These are phyloP conservation scores for Antennarius striatus DNA, from an alignment of 2,113 vertebrate genomes.

Conservation along the genomic window DNA sequence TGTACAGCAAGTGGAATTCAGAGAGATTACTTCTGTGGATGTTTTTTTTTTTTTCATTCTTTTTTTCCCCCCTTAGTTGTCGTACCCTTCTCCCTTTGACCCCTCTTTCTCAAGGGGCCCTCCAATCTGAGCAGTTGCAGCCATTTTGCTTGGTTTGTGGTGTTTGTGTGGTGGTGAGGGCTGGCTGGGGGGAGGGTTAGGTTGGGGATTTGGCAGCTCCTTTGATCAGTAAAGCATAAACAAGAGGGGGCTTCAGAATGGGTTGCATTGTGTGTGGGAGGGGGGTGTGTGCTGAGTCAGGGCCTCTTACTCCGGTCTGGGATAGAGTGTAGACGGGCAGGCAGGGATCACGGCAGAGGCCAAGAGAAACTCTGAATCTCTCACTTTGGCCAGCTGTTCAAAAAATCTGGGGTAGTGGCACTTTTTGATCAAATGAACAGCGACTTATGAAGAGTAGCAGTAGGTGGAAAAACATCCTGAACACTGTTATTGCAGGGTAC, in stretches of 20 bases:
- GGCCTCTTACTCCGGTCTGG: constrained; percentile 70
- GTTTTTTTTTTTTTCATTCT: constrained; percentile 38
- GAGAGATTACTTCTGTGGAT: constrained; percentile 74
- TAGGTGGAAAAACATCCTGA: constrained; percentile 4
- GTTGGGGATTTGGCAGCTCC: constrained; percentile 83
- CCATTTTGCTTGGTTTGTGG: constrained; percentile 81
- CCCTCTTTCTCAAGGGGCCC: constrained; percentile 83
- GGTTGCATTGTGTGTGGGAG: constrained; percentile 80
- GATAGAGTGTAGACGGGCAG: constrained; percentile 70
- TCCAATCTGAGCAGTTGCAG: constrained; percentile 75
- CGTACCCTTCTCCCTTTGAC: constrained; percentile 72
- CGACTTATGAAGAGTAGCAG: constrained; percentile 19
- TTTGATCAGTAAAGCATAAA: constrained; percentile 95
- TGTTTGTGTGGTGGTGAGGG: constrained; percentile 60
- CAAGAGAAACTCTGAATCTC: constrained; percentile 61
- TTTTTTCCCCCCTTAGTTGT: constrained; percentile 55
- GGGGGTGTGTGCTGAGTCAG: constrained; percentile 83
- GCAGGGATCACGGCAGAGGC: constrained; percentile 64
- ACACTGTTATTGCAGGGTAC: background rate
- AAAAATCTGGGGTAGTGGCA: constrained; percentile 54
- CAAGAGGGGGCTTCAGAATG: constrained; percentile 87
- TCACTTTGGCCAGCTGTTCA: constrained; percentile 70
- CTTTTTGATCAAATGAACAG: constrained; percentile 55
- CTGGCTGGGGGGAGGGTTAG: constrained; percentile 69
- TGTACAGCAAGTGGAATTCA: constrained; percentile 79